phyloP scores from a whole-genome alignment of 2,113 vertebrate genomes.

The Collichthys lucidus region DNA sequence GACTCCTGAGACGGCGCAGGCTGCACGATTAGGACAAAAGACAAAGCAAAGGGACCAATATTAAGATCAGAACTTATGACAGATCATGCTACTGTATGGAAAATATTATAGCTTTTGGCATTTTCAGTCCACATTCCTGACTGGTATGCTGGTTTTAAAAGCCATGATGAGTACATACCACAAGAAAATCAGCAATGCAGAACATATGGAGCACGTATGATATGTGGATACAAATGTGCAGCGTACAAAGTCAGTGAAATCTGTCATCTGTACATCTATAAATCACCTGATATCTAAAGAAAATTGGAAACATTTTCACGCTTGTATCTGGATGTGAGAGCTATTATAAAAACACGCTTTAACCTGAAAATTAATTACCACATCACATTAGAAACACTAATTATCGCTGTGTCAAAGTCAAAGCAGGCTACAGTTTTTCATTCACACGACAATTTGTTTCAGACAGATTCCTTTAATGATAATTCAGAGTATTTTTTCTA shows the following conservation, averaged over 20 bases:
- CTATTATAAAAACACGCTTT: not conserved
- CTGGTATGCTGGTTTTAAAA: not conserved
- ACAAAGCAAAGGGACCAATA: not conserved
- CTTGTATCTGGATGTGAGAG: not conserved
- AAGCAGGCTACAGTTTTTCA: constrained; percentile 2
- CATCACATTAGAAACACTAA: constrained; percentile 20
- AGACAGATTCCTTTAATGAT: not conserved
- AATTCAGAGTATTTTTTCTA: not conserved
- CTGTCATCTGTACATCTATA: too few relatives aligned
- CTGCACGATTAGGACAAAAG: constrained; percentile 71
- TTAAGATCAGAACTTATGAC: not conserved
- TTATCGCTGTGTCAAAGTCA: constrained; percentile 5
- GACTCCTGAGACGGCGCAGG: constrained; percentile 90
- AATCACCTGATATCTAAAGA: not conserved
- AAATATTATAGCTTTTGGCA: not conserved
- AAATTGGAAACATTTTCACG: not conserved
- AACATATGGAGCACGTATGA: constrained; percentile 3
- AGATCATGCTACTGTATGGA: not conserved
- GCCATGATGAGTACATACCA: not conserved
- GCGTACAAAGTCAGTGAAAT: not conserved
- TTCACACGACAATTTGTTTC: not conserved
- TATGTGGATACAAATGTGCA: not conserved
- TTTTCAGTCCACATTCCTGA: not conserved
- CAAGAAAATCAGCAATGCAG: not conserved
- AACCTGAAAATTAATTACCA: not conserved